Base-by-base conservation (phyloP, 2,797 vertebrate species). In the Melanotaenia boesemani region DNA sequence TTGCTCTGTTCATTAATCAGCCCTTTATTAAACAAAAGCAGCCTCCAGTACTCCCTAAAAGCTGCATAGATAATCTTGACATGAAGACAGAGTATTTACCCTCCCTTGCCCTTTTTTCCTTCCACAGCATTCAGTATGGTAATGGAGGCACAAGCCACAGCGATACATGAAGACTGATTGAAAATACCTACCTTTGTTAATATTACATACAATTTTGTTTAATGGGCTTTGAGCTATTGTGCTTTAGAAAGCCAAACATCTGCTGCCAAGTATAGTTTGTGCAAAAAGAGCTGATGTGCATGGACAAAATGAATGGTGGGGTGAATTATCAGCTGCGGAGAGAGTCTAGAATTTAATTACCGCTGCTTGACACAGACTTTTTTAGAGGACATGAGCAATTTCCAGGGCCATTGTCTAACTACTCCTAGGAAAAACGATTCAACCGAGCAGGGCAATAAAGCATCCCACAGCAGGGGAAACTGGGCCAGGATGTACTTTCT, bases 1-100 rank as follows among this genome's bases (percentile, higher is more conserved):
- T 70, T 73, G 80, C 85, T 81, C 65, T 37, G 2, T 89, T 92
- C 88, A 91, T 94, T 93, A 92, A 92, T 93, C 92, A 92, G 73
- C 44, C 72, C 56, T 93, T 89, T 92, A 92, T 92, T 91, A 92
- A 93, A 91, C 90, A 89, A 88, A 91, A 87, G 80, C 77, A 81
- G 88, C 89, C 83, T 77, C 74, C 77, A 86, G 90, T 83, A 3
- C 80, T 72, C 87, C 91, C 91, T 87, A 80, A 91, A 87, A 92
- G 86, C 86, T 80, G 84, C 87, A 88, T 80, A 83, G 88, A 91
- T 89, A 91, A 92, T 90, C 83, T 76, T 88, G 91, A 90, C 88
- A 90, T 58, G 71, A 88, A 92, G 91, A 90, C 80, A 84, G 77
- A 91, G 87, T 85, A 87, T 91, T 91, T 92, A 90, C 85, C 83